These are phyloP conservation scores for Drosophila parthenogenetica DNA, from an alignment of 2,888 invertebrate species.

Conservation along the genomic window DNA sequence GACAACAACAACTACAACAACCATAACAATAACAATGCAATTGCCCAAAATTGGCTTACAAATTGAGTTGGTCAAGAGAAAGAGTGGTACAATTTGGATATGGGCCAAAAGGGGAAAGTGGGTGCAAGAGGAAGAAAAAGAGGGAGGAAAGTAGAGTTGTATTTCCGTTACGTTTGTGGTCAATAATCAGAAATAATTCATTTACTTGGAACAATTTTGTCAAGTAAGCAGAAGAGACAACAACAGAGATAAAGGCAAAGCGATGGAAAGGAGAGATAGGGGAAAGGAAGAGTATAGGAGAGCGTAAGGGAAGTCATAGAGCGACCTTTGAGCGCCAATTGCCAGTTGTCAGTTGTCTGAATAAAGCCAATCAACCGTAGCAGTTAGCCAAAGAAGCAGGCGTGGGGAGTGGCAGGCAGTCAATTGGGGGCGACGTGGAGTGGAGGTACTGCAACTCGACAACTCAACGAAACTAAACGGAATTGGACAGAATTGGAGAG, in stretches of 20 bases:
- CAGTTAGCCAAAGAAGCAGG: background rate
- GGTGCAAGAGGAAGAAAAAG: background rate
- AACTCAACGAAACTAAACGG: conserved; percentile 27
- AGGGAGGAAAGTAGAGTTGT: conserved; percentile 9
- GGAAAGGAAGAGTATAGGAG: no score
- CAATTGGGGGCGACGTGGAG: no score
- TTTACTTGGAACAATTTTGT: conserved; percentile 43
- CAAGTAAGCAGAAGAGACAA: conserved; percentile 2
- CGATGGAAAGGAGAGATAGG: no score
- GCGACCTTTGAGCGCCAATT: conserved; percentile 6
- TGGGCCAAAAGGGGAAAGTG: background rate
- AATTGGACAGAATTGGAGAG: conserved; percentile 31
- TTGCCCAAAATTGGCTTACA: conserved; percentile 18
- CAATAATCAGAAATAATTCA: conserved; percentile 56
- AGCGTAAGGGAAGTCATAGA: background rate
- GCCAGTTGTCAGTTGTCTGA: conserved; percentile 13
- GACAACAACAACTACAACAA: conserved; percentile 13
- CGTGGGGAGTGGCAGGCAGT: background rate
- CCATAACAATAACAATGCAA: conserved; percentile 5
- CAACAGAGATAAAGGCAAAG: no score
- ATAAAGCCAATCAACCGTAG: conserved; percentile 36
- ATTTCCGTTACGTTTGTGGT: conserved; percentile 36
- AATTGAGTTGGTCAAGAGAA: conserved; percentile 9
- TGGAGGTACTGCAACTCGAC: conserved; percentile 6
- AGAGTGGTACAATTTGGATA: background rate